phyloP scores from a whole-genome alignment of 2,888 invertebrate species.

The Monopis laevigella region DNA sequence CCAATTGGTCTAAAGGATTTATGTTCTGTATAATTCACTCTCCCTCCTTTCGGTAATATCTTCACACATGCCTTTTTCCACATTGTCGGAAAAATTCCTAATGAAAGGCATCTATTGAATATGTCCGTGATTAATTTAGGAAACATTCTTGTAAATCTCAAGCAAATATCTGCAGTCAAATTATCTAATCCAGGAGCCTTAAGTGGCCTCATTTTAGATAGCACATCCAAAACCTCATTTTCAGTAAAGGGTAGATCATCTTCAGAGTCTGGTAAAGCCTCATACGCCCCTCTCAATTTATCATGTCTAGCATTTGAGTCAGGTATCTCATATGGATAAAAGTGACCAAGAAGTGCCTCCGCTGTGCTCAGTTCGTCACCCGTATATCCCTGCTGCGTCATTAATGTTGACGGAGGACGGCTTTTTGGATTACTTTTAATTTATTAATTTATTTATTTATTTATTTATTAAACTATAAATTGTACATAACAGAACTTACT shows the following conservation, averaged over 20 bases:
- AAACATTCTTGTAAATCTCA: background rate
- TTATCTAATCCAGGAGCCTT: conserved; percentile 21
- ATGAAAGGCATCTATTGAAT: conserved; percentile 4
- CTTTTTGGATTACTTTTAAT: conserved; percentile 12
- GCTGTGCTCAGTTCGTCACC: conserved; percentile 15
- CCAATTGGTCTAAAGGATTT: conserved; percentile 21
- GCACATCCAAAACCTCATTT: conserved; percentile 14
- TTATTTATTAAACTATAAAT: too few species aligned
- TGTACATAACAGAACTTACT: too few species aligned
- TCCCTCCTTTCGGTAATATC: conserved; percentile 23
- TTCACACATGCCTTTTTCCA: conserved; percentile 22
- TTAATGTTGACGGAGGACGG: conserved; percentile 19
- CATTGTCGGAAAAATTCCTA: conserved; percentile 15
- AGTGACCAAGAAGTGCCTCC: conserved; percentile 8
- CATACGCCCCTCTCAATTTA: background rate
- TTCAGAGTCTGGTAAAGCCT: background rate
- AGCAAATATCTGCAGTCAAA: conserved; percentile 20
- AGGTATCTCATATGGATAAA: conserved; percentile 19
- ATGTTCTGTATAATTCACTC: conserved; percentile 13
- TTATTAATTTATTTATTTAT: too few species aligned
- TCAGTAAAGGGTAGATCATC: conserved; percentile 17
- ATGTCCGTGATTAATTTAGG: conserved; percentile 2
- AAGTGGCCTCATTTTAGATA: conserved; percentile 17
- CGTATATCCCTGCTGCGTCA: conserved; percentile 15
- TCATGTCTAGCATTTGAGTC: background rate